These are phyloP conservation scores for Caenorhabditis sulstoni DNA, from an alignment of 2,888 invertebrate species.

Conservation along the genomic window DNA sequence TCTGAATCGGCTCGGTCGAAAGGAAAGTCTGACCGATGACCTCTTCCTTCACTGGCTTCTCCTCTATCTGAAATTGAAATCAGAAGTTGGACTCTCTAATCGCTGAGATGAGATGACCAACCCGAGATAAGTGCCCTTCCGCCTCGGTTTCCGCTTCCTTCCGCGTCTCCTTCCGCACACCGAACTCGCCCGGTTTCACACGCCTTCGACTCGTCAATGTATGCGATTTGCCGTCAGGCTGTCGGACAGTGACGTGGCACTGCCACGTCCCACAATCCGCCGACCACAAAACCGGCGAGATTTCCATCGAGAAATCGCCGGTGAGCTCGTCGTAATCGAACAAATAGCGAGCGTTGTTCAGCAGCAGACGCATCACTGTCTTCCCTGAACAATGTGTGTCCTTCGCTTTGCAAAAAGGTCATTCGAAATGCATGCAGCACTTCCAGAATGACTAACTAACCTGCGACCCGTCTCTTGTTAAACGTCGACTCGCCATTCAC, in stretches of 20 bases:
- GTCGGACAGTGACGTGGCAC: constrained; percentile 69
- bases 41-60: constrained; percentile 5
- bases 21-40: not conserved
- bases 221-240: constrained; percentile 59
- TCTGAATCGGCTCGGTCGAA: constrained; percentile 32
- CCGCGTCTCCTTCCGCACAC: constrained; percentile 25
- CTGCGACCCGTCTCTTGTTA: constrained; percentile 64
- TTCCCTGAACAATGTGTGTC: constrained; percentile 62
- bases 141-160: constrained; percentile 5
- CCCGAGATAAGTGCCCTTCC: not conserved
- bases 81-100: not conserved
- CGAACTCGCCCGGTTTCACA: constrained; percentile 42
- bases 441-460: constrained; percentile 50
- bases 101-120: not conserved
- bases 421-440: constrained; percentile 29
- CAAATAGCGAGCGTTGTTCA: constrained; percentile 68
- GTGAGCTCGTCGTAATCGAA: constrained; percentile 74
- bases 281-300: constrained; percentile 61
- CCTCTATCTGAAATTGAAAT: constrained; percentile 32
- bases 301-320: constrained; percentile 73
- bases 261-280: constrained; percentile 69
- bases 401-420: constrained; percentile 4
- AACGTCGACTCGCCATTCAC: constrained; percentile 63
- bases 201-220: constrained; percentile 67
- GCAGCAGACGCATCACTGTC: constrained; percentile 65